Percentiles rank a stretch among this genome's conserved stretches.
Evolutionary conservation across 2,113 vertebrate genomes (phyloP).

Genomic region (Oreotrochilus melanogaster): DNA sequence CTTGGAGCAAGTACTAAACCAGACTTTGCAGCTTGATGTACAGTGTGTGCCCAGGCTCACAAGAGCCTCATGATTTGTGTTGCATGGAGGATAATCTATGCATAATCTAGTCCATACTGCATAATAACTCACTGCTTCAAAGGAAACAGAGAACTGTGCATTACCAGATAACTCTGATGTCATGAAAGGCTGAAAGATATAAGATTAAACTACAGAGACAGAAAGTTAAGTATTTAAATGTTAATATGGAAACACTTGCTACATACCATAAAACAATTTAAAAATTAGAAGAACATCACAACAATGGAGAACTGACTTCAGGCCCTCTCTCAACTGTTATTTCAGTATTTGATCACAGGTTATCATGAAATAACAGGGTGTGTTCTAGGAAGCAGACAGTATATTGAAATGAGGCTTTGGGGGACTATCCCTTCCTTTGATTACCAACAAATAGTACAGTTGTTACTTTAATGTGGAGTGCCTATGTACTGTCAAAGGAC

Average conservation of each 20-base stretch:
- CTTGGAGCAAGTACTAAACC: neutral
- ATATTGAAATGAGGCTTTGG: neutral
- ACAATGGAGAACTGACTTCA: neutral
- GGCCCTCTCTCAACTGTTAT: neutral
- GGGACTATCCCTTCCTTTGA: neutral
- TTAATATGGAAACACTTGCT: neutral
- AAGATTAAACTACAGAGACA: conserved; percentile 1
- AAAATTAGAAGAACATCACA: neutral
- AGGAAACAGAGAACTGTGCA: neutral
- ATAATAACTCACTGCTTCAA: conserved; percentile 58
- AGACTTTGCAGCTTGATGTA: neutral
- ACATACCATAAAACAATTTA: neutral
- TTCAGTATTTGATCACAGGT: neutral
- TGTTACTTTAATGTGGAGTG: neutral
- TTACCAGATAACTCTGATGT: conserved; percentile 33
- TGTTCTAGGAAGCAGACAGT: neutral
- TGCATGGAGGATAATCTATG: neutral
- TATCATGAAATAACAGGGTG: neutral
- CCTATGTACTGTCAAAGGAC: neutral
- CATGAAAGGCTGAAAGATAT: conserved; percentile 17
- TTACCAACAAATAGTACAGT: neutral
- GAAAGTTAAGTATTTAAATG: conserved; percentile 6
- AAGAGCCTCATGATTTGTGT: neutral
- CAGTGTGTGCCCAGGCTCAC: neutral
- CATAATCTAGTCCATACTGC: conserved; percentile 4